Evolutionary conservation across 2,888 invertebrate genomes (phyloP).

Genomic region (Azorinus chamasolen): DNA sequence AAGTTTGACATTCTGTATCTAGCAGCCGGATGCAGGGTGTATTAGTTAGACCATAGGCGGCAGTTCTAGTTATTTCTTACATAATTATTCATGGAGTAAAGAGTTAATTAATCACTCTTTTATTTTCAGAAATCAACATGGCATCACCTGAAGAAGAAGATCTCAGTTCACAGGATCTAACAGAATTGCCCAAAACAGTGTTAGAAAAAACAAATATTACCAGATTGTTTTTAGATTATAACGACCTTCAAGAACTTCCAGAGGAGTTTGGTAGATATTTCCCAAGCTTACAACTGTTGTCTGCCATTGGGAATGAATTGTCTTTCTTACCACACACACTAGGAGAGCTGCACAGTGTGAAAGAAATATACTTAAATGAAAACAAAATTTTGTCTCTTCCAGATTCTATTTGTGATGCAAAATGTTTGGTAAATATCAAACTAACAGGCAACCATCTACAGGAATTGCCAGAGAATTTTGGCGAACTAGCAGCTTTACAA

Average conservation of each 20-base stretch:
- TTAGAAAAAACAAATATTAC: slow-evolving; percentile 44
- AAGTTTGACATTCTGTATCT: too few relatives aligned
- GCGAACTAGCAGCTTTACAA: slow-evolving; percentile 66
- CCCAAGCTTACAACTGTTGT: slow-evolving; percentile 65
- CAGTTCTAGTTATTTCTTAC: too few relatives aligned
- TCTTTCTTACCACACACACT: slow-evolving; percentile 67
- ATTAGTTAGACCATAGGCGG: too few relatives aligned
- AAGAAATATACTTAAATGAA: slow-evolving; percentile 75
- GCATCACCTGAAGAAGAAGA: slow-evolving; percentile 29
- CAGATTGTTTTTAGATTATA: slow-evolving; percentile 73
- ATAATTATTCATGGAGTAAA: too few relatives aligned
- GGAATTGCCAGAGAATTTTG: slow-evolving; percentile 75
- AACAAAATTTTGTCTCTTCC: slow-evolving; percentile 71
- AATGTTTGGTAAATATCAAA: slow-evolving; percentile 61
- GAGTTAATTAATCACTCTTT: too few relatives aligned
- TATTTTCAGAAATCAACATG: too few relatives aligned
- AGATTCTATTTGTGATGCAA: slow-evolving; percentile 69
- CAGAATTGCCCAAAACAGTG: slow-evolving; percentile 62
- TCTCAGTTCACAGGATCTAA: slow-evolving; percentile 59
- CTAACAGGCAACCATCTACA: slow-evolving; percentile 74
- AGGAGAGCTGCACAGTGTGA: slow-evolving; percentile 62
- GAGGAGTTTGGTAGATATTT: slow-evolving; percentile 58
- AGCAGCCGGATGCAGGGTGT: too few relatives aligned
- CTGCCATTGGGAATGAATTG: slow-evolving; percentile 76
- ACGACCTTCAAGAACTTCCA: slow-evolving; percentile 71